Percentiles rank a stretch among this genome's conserved stretches.
phyloP scores from a whole-genome alignment of 2,113 vertebrate species.

The Mionectes macconnelli region DNA sequence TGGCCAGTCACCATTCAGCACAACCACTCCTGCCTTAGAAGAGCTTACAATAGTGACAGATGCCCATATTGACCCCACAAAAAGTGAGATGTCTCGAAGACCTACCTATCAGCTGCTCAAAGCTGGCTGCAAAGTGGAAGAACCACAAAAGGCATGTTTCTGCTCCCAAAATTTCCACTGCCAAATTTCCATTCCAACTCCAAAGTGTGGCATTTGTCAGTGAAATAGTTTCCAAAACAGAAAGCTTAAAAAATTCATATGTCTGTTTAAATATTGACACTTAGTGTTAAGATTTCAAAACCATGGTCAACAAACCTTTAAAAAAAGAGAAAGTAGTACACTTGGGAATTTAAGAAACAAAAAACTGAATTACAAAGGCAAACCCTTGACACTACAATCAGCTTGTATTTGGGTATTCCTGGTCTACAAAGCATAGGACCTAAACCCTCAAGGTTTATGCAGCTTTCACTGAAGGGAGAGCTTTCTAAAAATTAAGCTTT shows the following conservation, averaged over 20 bases:
- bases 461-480: not conserved
- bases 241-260: not conserved
- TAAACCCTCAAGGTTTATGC: not conserved
- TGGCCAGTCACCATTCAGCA: not conserved
- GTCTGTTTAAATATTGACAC: not conserved
- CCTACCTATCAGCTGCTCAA: not conserved
- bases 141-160: not conserved
- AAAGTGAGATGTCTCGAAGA: not conserved
- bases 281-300: not conserved
- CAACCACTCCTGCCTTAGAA: not conserved
- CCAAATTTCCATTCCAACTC: not conserved
- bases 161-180: not conserved
- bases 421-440: not conserved
- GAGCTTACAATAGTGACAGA: not conserved
- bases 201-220: not conserved
- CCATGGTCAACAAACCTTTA: not conserved
- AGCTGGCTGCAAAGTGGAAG: not conserved
- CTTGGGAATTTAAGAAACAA: not conserved
- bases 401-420: not conserved
- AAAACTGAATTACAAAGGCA: not conserved
- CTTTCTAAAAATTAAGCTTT: not conserved
- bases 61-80: not conserved
- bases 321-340: not conserved
- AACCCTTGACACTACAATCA: not conserved
- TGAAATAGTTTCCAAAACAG: not conserved